These are phyloP conservation scores for Drosophila multiciliata DNA, from an alignment of 2,888 invertebrate species.

Conservation along the genomic window DNA sequence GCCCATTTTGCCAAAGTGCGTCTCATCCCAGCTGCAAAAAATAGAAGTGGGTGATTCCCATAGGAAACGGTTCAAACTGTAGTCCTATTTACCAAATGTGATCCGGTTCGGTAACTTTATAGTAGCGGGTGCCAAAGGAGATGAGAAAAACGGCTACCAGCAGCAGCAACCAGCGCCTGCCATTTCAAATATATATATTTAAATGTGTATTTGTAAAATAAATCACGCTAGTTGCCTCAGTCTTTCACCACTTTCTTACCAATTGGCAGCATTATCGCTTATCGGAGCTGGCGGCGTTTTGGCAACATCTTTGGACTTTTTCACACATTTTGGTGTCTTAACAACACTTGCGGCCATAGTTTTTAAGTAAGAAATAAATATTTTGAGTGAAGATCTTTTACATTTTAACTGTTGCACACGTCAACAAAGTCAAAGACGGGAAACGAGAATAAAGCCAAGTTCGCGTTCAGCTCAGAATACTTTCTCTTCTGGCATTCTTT, in stretches of 20 bases:
- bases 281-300: conserved; percentile 4
- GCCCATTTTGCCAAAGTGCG: conserved; percentile 98
- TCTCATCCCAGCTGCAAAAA: conserved; percentile 95
- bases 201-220: not conserved
- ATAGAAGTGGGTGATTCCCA: not conserved
- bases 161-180: conserved; percentile 88
- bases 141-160: conserved; percentile 88
- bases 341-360: conserved; percentile 67
- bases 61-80: not conserved
- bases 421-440: conserved; percentile 55
- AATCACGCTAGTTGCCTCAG: conserved; percentile 57
- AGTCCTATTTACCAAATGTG: conserved; percentile 92
- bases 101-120: conserved; percentile 95
- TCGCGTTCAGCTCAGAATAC: conserved; percentile 50
- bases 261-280: conserved; percentile 30
- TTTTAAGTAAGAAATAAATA: not conserved
- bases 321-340: conserved; percentile 54
- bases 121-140: conserved; percentile 92
- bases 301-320: conserved; percentile 27
- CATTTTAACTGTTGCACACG: conserved; percentile 64
- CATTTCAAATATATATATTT: not conserved
- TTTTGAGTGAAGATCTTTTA: conserved; percentile 5
- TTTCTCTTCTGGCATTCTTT: conserved; percentile 67
- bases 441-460: conserved; percentile 1
- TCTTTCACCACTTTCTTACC: conserved; percentile 49